Base-by-base conservation (phyloP, 2,888 invertebrate species). In the Polymixis lichenea region DNA sequence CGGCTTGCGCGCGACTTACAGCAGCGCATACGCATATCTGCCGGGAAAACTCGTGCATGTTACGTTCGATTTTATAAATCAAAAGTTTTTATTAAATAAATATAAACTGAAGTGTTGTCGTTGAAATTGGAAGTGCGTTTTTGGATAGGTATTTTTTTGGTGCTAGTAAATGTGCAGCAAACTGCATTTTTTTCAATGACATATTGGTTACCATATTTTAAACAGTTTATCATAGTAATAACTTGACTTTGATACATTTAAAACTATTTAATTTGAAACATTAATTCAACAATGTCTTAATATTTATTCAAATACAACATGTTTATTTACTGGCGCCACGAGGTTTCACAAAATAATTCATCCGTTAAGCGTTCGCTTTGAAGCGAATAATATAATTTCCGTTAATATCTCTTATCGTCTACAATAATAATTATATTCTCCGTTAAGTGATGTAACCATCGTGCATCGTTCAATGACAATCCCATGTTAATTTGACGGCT, bases 401-500 rank as follows among this genome's bases (percentile, higher is more conserved):
- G 91, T 93, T 93, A 92, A 93, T 91, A 88, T 89, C 87, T 92
- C 90, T 92, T 93, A 93, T 93, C 90, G 82, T 77, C 86, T 84
- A 86, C 90, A 93, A 93, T 94, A 90, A 89, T 88, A 90, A 89
- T 88, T 90, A 89, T 88, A 88, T 84, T 86, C 74, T 79, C 89
- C 91, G 94, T 90, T 93, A 93, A 94, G 92, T 93, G 93, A 90
- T 90, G 92, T 92, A 93, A 92, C 89, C 87, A 87, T 88, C 89
- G 86, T 87, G 89, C 88, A 87, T 89, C 89, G 86, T 88, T 90
- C 90, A 91, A 92, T 93, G 91, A 92, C 94, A 92, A 92, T 92
- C 88, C 86, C 86, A 92, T 93, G 95, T 94, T 94, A 95, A 95
- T 95, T 95, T 93, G 93, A 94, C 92, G 86, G 90, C 91, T 94